A percentile compares a stretch with the other conserved stretches of the same genome.
These are phyloP conservation scores for Chelonus insularis DNA, from an alignment of 1,140 invertebrate species.

Conservation along the genomic window DNA sequence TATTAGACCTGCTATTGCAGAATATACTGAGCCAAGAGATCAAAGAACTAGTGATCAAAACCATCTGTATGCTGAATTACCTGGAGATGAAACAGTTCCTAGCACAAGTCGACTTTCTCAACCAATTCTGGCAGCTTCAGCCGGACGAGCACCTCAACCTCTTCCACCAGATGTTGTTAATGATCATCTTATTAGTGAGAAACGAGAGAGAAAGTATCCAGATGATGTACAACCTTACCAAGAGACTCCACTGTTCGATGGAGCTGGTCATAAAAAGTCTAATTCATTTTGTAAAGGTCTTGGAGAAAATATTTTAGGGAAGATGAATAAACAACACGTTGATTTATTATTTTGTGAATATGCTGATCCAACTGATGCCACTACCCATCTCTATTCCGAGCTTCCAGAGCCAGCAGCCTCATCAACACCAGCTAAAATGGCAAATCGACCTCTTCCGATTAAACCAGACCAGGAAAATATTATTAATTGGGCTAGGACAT, in stretches of 20 bases:
- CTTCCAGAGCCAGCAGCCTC: constrained; percentile 55
- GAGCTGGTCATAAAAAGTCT: not conserved
- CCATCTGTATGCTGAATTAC: constrained; percentile 62
- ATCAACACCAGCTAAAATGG: constrained; percentile 64
- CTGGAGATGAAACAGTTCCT: constrained; percentile 54
- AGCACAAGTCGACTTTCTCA: constrained; percentile 54
- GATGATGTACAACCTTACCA: constrained; percentile 22
- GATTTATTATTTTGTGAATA: constrained; percentile 69
- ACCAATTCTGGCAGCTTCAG: constrained; percentile 47
- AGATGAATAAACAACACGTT: constrained; percentile 47
- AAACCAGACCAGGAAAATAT: constrained; percentile 62
- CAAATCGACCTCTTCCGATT: constrained; percentile 69
- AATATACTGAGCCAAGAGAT: constrained; percentile 62
- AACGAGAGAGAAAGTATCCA: constrained; percentile 20
- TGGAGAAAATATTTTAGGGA: constrained; percentile 50
- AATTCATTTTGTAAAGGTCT: constrained; percentile 49
- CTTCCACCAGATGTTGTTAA: constrained; percentile 49
- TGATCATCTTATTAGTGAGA: constrained; percentile 37
- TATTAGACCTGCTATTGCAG: constrained; percentile 51
- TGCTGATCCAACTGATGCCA: constrained; percentile 70
- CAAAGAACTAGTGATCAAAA: constrained; percentile 50
- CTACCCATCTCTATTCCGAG: constrained; percentile 74
- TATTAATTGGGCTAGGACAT: constrained; percentile 41
- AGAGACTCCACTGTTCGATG: not conserved
- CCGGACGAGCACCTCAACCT: constrained; percentile 44